Base-by-base conservation (phyloP, 2,797 vertebrate species). In the Sebastes vulpes region DNA sequence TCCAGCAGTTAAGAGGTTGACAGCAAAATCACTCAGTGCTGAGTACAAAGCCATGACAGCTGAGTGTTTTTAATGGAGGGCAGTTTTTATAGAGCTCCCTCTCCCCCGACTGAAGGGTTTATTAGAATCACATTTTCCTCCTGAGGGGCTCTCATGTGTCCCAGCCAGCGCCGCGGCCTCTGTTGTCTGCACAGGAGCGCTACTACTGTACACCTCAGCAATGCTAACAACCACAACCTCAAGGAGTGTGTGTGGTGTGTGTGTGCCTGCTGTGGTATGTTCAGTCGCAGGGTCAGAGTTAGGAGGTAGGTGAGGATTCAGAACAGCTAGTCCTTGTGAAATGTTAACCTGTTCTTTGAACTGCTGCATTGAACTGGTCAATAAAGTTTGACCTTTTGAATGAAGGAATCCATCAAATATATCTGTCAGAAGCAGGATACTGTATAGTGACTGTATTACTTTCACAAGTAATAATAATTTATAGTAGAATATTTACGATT, bases 81-180 rank as follows among this genome's bases (percentile, higher is more conserved):
- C 59, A 77, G 75, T 87, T 92, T 91, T 94, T 92, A 94, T 76
- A 73, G 84, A 68, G 72, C 56, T 77, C 72, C 20, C 26, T 65
- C 75, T 79, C 61, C 54, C 61, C 54, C 12, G 26, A 77, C 71
- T 89, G 82, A 93, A 79, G 83, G 90, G 93, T 95, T 95, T 93
- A 95, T 93, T 87, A 80, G 76, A 89, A 82, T 79, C 83, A 81
- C 78, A 48, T 57, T 87, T 86, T 89, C 78, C 67, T 89, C 88
- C 85, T 72, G 26, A 54, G 89, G 79, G 83, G 58, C 53, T 82
- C 87, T 92, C 76, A 26, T 77, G 72, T 94, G 90, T 93, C 87
- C 26, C 77, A 23, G 78, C 80, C 75, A 70, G 60, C 16, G 3
- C 77, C 2, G 53, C 78, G 67, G 83, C 58, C 72, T 81, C 59